These are phyloP conservation scores for Lucifuga dentata DNA, from an alignment of 2,113 vertebrate genomes.

Conservation along the genomic window DNA sequence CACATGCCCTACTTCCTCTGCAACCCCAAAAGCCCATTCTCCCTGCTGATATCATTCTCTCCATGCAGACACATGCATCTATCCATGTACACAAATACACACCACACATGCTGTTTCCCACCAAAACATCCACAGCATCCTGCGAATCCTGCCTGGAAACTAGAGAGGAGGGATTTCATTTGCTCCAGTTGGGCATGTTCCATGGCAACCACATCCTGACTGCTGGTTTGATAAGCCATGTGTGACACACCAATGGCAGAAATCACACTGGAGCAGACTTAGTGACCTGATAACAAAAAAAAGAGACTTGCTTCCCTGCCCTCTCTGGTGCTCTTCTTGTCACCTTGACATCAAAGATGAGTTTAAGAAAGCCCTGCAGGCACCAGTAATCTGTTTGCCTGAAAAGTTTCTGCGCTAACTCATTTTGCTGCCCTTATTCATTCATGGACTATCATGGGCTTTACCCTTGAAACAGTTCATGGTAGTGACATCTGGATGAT, in stretches of 20 bases:
- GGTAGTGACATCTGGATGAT: constrained; percentile 25
- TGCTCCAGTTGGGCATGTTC: constrained; percentile 66
- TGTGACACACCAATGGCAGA: constrained; percentile 69
- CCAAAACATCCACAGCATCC: constrained; percentile 65
- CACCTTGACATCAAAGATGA: too few species aligned
- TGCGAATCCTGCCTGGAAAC: constrained; percentile 80
- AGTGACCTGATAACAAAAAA: constrained; percentile 74
- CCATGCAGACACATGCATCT: constrained; percentile 21
- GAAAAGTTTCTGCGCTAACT: background rate
- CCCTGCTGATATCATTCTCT: constrained; percentile 60
- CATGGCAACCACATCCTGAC: constrained; percentile 72
- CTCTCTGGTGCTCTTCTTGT: constrained; percentile 29
- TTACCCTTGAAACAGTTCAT: background rate
- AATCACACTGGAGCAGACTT: constrained; percentile 45
- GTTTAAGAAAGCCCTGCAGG: constrained; percentile 19
- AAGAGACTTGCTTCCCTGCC: constrained; percentile 19
- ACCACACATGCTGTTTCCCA: constrained; percentile 20
- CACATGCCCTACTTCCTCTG: constrained; percentile 82
- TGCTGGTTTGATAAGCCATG: constrained; percentile 58
- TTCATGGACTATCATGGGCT: background rate
- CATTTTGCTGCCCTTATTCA: constrained; percentile 8
- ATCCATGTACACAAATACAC: constrained; percentile 8
- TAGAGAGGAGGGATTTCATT: constrained; percentile 62
- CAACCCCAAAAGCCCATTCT: constrained; percentile 67
- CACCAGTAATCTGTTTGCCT: constrained; percentile 1